Evolutionary conservation across 2,888 invertebrate genomes (phyloP), one percentile per base, ranked within the genome.

Genomic region (Ryuthela nishihirai): DNA sequence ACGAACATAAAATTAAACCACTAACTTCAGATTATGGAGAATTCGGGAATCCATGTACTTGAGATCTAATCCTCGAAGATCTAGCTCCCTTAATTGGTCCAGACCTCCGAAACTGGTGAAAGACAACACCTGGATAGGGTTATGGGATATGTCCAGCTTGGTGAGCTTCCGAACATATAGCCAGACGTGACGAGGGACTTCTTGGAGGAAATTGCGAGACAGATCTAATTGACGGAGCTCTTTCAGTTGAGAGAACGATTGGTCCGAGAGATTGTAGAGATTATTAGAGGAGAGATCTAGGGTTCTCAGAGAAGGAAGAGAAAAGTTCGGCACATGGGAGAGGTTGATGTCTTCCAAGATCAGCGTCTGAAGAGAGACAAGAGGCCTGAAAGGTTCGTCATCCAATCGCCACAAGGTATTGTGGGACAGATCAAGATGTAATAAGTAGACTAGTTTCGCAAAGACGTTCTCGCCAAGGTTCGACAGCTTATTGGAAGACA

Each of bases 261-360:
- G 84, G 41, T 85, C 80, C 43, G 87, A 81, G 67, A 85, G 81
- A 69, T 81, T 82, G 56, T 81, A 80, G 67, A 93, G 82, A 67
- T 81, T 80, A 76, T 92, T 92, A 65, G 82, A 79, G 54, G 89
- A 87, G 60, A 92, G 76, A 75, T 91, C 89, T 65, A 92, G 81
- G 68, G 83, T 81, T 34, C 87, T 83, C 68, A 92, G 80, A 73
- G 86, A 84, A 15, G 84, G 84, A 67, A 92, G 77, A 65, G 88
- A 75, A 24, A 75, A 84, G 65, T 88, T 78, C 54, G 91, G 91
- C 69, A 88, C 80, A 47, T 82, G 81, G 69, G 81, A 83, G 69
- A 92, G 81, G 64, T 87, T 87, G 74, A 87, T 83, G 72, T 83
- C 83, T 49, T 85, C 83, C 69, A 92, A 78, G 71, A 83, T 85